A percentile compares a stretch with the other conserved stretches of the same genome.
phyloP scores from a whole-genome alignment of 35 echinoderm and acorn worm species.

The Chiridota heheva region DNA sequence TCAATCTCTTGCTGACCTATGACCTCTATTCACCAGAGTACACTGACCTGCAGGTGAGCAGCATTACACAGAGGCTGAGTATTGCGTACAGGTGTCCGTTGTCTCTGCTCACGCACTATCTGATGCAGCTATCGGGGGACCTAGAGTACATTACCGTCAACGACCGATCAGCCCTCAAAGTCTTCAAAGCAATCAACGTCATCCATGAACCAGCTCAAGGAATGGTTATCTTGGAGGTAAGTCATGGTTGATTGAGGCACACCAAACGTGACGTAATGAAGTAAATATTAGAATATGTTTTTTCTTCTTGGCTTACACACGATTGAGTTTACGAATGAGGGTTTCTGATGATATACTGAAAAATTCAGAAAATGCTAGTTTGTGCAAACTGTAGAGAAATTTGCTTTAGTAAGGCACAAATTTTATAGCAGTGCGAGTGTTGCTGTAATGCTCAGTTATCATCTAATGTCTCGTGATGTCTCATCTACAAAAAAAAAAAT shows the following conservation, averaged over 20 bases:
- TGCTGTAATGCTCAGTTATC: too few species aligned
- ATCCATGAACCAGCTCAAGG: constrained; percentile 82
- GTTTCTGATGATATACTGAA: background rate
- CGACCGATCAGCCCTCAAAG: constrained; percentile 66
- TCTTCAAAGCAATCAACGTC: constrained; percentile 72
- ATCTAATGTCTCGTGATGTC: too few species aligned
- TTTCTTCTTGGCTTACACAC: background rate
- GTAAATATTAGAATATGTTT: too few species aligned
- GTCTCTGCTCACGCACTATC: constrained; percentile 85
- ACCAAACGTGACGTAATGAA: too few species aligned
- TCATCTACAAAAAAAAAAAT: too few species aligned
- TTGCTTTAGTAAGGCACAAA: too few species aligned
- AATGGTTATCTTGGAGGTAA: constrained; percentile 82
- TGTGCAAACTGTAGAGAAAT: too few species aligned
- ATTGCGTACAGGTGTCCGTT: constrained; percentile 73
- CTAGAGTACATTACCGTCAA: constrained; percentile 78
- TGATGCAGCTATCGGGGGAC: constrained; percentile 84
- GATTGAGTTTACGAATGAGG: background rate
- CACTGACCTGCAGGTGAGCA: constrained; percentile 88
- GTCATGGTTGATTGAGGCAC: constrained; percentile 8
- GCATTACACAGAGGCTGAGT: constrained; percentile 83
- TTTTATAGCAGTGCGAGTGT: too few species aligned
- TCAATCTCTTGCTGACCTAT: background rate
- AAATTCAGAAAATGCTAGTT: too few species aligned
- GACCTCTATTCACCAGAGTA: too few species aligned